Evolutionary conservation across 1,140 invertebrate species (phyloP).

Genomic region (Ooceraea biroi): DNA sequence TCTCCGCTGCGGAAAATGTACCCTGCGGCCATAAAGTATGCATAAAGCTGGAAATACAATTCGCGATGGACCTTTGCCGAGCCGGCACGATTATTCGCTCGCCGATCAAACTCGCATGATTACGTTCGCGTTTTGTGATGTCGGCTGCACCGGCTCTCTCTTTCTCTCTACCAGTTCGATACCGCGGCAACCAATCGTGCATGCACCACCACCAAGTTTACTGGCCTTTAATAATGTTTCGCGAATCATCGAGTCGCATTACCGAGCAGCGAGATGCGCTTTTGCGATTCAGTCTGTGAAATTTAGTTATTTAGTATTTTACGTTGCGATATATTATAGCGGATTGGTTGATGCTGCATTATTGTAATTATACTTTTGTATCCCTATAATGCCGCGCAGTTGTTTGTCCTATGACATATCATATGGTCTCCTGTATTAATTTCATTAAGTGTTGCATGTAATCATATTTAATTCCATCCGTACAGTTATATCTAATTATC

Average conservation of each 20-base stretch:
- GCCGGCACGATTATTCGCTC: slow-evolving; percentile 48
- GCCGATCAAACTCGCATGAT: slow-evolving; percentile 59
- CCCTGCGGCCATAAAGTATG: slow-evolving; percentile 51
- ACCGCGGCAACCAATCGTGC: slow-evolving; percentile 27
- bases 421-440: background rate
- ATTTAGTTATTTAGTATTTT: slow-evolving; percentile 36
- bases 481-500: slow-evolving; percentile 27
- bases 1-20: slow-evolving; percentile 21
- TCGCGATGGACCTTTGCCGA: slow-evolving; percentile 28
- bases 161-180: slow-evolving; percentile 36
- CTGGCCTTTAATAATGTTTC: slow-evolving; percentile 59
- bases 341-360: background rate
- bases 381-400: background rate
- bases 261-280: slow-evolving; percentile 15
- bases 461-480: slow-evolving; percentile 1
- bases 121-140: slow-evolving; percentile 37
- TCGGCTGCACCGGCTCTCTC: slow-evolving; percentile 15
- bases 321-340: background rate
- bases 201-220: slow-evolving; percentile 30
- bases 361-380: background rate
- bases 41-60: slow-evolving; percentile 61
- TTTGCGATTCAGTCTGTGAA: background rate
- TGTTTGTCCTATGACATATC: background rate
- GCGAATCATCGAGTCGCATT: slow-evolving; percentile 55
- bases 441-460: background rate